A percentile compares a stretch with the other conserved stretches of the same genome.
Evolutionary conservation across 2,113 vertebrate species (phyloP).

Genomic region (Coptodon bakossiorum): DNA sequence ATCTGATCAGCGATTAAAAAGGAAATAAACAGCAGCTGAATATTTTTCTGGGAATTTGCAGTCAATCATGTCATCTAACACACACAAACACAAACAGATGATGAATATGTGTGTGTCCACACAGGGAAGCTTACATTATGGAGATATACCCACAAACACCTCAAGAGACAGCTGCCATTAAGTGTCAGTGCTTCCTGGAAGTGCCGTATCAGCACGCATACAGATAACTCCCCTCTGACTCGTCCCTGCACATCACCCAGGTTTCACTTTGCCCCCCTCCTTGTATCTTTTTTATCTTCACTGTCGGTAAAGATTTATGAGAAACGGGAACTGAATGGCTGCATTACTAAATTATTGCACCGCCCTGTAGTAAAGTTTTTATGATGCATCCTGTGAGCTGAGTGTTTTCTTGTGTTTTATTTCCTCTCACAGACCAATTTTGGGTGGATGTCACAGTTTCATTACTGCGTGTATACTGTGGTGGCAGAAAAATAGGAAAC

Average conservation of each 20-base stretch:
- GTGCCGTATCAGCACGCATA: not conserved
- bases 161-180: not conserved
- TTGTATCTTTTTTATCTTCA: not conserved
- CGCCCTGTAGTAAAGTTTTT: not conserved
- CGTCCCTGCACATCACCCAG: not conserved
- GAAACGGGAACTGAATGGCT: not conserved
- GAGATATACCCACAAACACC: not conserved
- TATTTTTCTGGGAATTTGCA: not conserved
- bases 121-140: not conserved
- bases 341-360: not conserved
- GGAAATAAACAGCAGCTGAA: not conserved
- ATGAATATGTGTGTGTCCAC: not conserved
- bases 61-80: not conserved
- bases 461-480: not conserved
- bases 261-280: not conserved
- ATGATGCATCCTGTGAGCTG: not conserved
- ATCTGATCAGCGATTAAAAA: not conserved
- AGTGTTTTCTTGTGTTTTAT: not conserved
- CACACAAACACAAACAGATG: not conserved
- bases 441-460: not conserved
- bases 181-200: slow-evolving; percentile 41
- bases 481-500: not conserved
- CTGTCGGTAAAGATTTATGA: not conserved
- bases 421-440: not conserved
- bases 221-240: not conserved